These are phyloP conservation scores for Cephalopterus ornatus DNA, from an alignment of 2,113 vertebrate species.

Conservation along the genomic window DNA sequence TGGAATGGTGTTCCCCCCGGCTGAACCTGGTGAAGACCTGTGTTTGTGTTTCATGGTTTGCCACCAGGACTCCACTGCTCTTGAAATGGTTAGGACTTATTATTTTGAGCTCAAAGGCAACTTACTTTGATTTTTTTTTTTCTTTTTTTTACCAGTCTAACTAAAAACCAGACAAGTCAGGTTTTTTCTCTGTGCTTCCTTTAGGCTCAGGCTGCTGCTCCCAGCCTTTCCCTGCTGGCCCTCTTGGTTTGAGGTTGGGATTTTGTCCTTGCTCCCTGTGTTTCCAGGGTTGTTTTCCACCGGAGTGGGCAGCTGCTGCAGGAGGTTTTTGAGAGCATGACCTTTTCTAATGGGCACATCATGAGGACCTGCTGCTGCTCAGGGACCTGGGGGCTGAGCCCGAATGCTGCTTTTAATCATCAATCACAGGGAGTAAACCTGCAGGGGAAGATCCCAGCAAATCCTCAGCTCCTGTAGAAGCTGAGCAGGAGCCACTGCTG, in stretches of 20 bases:
- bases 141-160: neutral
- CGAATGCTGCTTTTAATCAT: neutral
- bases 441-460: neutral
- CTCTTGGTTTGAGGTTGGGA: neutral
- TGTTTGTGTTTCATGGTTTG: neutral
- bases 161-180: neutral
- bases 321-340: neutral
- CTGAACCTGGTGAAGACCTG: neutral
- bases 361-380: neutral
- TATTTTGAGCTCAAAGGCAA: neutral
- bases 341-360: neutral
- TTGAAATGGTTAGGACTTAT: neutral
- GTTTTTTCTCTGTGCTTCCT: neutral
- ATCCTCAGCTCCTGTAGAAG: neutral
- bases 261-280: neutral
- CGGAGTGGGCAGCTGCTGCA: neutral
- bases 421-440: neutral
- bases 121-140: rapidly evolving
- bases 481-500: neutral
- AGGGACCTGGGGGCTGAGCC: neutral
- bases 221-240: neutral
- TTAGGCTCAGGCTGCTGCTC: neutral
- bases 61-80: neutral
- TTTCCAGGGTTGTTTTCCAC: neutral
- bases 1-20: neutral